A percentile compares a stretch with the other conserved stretches of the same genome.
Conservation (phyloP, 2,113 vertebrate species). For the Aix galericulata region DNA sequence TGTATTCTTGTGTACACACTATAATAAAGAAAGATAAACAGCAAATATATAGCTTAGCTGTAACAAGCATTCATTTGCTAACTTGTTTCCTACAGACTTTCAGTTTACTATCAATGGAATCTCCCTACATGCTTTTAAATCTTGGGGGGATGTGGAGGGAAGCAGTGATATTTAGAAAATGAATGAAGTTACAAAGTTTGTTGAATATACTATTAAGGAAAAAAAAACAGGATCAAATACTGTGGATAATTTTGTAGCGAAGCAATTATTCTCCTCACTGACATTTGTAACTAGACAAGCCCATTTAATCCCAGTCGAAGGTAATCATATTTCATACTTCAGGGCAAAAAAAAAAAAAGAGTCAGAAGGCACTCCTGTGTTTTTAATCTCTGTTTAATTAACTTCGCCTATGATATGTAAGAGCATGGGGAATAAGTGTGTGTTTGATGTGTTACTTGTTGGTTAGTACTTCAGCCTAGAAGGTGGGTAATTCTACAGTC, state of each 20-base stretch:
- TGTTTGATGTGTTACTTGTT: background rate
- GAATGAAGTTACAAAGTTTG: background rate
- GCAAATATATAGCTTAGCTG: background rate
- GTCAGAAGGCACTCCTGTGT: slow-evolving; percentile 23
- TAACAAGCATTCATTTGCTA: background rate
- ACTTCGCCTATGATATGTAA: background rate
- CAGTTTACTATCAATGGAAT: background rate
- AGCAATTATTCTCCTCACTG: background rate
- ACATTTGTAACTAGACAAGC: background rate
- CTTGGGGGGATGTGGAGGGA: background rate
- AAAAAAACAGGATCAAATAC: background rate
- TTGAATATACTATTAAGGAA: background rate
- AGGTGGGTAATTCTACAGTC: background rate
- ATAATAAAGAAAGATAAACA: background rate
- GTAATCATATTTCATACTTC: slow-evolving; percentile 11
- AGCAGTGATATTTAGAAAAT: background rate
- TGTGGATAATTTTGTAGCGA: background rate
- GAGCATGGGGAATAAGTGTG: background rate
- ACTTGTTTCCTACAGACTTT: background rate
- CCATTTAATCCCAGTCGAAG: slow-evolving; percentile 10
- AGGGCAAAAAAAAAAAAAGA: slow-evolving; percentile 23
- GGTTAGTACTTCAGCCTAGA: background rate
- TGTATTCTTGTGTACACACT: background rate
- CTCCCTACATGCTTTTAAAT: background rate
- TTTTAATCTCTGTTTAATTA: slow-evolving; percentile 24